A percentile compares a stretch with the other conserved stretches of the same genome.
These are phyloP conservation scores for Vireo griseus DNA, from an alignment of 2,797 vertebrate species.

Conservation along the genomic window DNA sequence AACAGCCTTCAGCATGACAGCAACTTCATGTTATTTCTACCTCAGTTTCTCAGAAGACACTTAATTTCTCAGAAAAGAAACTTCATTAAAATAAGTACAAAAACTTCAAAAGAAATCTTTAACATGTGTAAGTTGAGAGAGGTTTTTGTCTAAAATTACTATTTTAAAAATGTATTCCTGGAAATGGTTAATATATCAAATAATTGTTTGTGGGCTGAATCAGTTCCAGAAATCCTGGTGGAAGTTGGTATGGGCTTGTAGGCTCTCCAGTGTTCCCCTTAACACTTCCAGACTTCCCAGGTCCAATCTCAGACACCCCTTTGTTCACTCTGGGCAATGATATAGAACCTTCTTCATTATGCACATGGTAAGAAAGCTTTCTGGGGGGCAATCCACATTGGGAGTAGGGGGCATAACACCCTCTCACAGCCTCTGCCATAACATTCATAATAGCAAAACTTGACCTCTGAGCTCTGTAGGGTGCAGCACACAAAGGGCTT, in stretches of 20 bases:
- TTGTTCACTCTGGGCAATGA: neutral
- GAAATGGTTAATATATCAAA: neutral
- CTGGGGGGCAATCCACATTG: neutral
- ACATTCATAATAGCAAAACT: fast-evolving
- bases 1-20: neutral
- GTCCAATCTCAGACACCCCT: neutral
- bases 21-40: neutral
- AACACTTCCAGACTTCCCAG: neutral
- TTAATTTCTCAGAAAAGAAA: neutral
- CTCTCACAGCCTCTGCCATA: neutral
- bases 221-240: neutral
- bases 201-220: neutral
- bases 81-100: neutral
- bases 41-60: neutral
- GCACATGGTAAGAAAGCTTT: neutral
- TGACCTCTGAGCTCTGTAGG: fast-evolving
- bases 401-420: neutral
- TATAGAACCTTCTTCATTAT: neutral
- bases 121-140: neutral
- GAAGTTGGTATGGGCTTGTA: neutral
- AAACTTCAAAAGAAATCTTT: neutral
- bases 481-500: neutral
- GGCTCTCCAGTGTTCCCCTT: neutral
- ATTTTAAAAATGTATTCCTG: neutral
- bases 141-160: neutral